Evolutionary conservation across 2,113 vertebrate genomes (phyloP).

Genomic region (Peucedramus taeniatus): DNA sequence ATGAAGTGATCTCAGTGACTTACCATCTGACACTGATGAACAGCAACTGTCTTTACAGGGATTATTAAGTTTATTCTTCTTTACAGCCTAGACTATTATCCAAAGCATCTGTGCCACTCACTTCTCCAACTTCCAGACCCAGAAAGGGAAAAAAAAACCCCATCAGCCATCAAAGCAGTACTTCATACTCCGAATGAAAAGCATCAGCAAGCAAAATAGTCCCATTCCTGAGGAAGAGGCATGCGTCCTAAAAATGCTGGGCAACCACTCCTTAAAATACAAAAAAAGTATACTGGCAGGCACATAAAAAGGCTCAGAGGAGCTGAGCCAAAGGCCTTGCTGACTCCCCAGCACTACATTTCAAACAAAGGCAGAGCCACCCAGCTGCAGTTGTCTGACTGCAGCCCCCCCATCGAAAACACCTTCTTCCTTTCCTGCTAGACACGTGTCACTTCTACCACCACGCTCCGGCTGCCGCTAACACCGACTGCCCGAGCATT

Average conservation of each 20-base stretch:
- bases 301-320: neutral
- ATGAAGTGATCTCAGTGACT: constrained; percentile 16
- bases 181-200: neutral
- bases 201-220: neutral
- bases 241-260: neutral
- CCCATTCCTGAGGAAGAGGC: neutral
- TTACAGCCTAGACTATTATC: neutral
- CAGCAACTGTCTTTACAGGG: neutral
- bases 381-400: constrained; percentile 6
- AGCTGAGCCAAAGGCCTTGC: neutral
- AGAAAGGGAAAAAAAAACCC: neutral
- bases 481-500: neutral
- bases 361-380: constrained; percentile 8
- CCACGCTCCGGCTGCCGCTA: neutral
- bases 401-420: constrained; percentile 39
- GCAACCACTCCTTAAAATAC: neutral
- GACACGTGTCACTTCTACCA: constrained; percentile 44
- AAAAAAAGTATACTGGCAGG: neutral
- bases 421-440: constrained; percentile 35
- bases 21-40: constrained; percentile 56
- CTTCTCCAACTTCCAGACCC: neutral
- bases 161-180: neutral
- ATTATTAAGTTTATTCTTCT: neutral
- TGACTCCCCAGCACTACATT: neutral
- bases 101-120: neutral